Evolutionary conservation across 1,140 invertebrate species (phyloP).

Genomic region (Rhagoletis zephyria): DNA sequence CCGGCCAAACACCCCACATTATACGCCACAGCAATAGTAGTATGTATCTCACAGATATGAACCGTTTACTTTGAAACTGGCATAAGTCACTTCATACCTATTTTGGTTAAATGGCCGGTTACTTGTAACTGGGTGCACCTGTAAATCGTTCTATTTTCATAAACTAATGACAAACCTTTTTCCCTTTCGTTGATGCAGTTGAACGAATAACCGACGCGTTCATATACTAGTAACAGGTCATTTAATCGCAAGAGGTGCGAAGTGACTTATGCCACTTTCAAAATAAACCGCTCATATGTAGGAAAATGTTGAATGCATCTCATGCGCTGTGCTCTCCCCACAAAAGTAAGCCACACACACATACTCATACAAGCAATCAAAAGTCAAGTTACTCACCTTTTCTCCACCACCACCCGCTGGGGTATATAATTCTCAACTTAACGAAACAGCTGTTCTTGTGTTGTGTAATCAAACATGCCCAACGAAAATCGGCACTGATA

Average conservation of each 20-base stretch:
- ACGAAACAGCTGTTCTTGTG: constrained; percentile 41
- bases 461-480: constrained; percentile 41
- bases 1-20: constrained; percentile 49
- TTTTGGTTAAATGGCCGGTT: too few species aligned
- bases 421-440: not conserved
- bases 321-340: not conserved
- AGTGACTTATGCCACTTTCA: too few species aligned
- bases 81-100: too few species aligned
- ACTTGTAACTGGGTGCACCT: too few species aligned
- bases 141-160: too few species aligned
- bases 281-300: not conserved
- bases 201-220: too few species aligned
- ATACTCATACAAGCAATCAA: not conserved
- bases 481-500: constrained; percentile 40
- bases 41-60: constrained; percentile 3
- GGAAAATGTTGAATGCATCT: not conserved
- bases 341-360: too few species aligned
- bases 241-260: too few species aligned
- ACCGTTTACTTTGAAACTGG: too few species aligned
- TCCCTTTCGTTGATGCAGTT: too few species aligned
- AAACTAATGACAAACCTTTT: too few species aligned
- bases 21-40: not conserved
- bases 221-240: too few species aligned
- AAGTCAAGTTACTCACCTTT: not conserved
- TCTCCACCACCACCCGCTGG: not conserved